Base-by-base conservation (phyloP, 2,888 invertebrate species). In the Adelognathus sp. region DNA sequence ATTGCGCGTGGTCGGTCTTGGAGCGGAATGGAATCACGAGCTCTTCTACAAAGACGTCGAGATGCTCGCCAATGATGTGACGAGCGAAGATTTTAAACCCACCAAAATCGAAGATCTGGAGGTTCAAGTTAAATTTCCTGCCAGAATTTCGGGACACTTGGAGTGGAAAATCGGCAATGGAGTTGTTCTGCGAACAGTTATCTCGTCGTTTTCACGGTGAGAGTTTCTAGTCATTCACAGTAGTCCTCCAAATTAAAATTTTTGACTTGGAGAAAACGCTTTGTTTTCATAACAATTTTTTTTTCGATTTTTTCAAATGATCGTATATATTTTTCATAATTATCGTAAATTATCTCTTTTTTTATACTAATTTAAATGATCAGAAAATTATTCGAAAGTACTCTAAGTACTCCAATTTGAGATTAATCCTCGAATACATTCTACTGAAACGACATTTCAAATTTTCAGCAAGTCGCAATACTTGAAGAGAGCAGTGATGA, bases 1-100 rank as follows among this genome's bases (percentile, higher is more conserved):
- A 5, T 60, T 88, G 18, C 61, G 46, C 0, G 70, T 87, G 1
- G 18, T 85, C 1, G 83, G 85, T 33, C 52, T 85, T 14, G 79
- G 81, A 3, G 18, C 81, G 0, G 29, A 81, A 16, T 87, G 87
- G 87, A 44, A 81, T 29, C 71, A 76, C 1, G 50, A 83, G 9
- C 16, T 60, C 0, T 88, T 88, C 18, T 88, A 83, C 44, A 83
- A 81, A 64, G 86, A 88, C 50, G 27, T 88, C 0, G 86, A 86
- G 36, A 78, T 88, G 11, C 39, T 82, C 6, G 83, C 86, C 0
- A 66, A 78, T 5, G 74, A 83, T n/a, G 52, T 80, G 2, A 60
- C 79, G 0, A 14, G 18, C 1, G 80, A 82, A 1, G 84, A 85
- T 71, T 81, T 84, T 0, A 73, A 64, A 36, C 74, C 58, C 21